phyloP scores from a whole-genome alignment of 2,797 vertebrate species.

The Masticophis lateralis region DNA sequence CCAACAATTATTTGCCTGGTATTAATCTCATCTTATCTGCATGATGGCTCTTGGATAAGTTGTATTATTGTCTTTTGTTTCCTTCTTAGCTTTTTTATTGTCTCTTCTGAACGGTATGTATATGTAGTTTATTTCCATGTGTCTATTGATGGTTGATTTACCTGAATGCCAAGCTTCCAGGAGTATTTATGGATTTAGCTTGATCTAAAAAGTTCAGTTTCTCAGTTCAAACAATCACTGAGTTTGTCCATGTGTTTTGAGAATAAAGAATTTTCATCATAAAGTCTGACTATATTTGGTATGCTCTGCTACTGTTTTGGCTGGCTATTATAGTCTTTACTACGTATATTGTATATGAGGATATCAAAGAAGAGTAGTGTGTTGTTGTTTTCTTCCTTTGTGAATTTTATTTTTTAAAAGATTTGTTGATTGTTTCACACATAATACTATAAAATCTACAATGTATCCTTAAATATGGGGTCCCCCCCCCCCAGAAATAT shows the following conservation, averaged over 20 bases:
- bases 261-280: background rate
- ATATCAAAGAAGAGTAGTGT: background rate
- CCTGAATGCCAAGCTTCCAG: background rate
- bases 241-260: background rate
- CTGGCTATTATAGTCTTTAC: background rate
- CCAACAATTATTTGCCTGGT: background rate
- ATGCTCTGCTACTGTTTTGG: background rate
- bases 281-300: background rate
- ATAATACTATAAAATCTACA: background rate
- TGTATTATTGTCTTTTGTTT: background rate
- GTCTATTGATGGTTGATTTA: background rate
- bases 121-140: background rate
- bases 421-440: background rate
- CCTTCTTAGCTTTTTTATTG: background rate
- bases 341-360: background rate
- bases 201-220: background rate
- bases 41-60: background rate
- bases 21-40: background rate
- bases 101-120: background rate
- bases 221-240: background rate
- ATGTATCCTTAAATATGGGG: background rate
- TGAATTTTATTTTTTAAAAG: background rate
- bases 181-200: background rate
- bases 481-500: background rate
- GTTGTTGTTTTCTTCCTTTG: background rate